phyloP scores from a whole-genome alignment of 2,113 vertebrate genomes.

The Ammodytes dubius region DNA sequence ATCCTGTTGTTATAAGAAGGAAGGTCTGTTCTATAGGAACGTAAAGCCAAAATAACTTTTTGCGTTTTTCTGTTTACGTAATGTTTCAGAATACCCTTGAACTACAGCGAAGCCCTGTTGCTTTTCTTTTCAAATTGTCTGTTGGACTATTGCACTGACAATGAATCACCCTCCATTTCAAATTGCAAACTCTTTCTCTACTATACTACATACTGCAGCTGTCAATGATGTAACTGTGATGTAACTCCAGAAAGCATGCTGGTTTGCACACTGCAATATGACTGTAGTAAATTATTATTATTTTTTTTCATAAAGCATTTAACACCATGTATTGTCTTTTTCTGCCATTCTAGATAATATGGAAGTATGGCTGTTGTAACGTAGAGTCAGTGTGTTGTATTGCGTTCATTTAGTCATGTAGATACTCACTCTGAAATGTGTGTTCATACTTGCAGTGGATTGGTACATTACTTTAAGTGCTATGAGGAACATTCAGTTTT shows the following conservation, averaged over 20 bases:
- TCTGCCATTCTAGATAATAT: too few relatives aligned
- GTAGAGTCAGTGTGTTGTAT: too few relatives aligned
- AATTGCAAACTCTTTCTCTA: too few relatives aligned
- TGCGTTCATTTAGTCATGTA: neutral
- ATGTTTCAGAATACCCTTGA: conserved; percentile 25
- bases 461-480: neutral
- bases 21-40: conserved; percentile 45
- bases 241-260: too few relatives aligned
- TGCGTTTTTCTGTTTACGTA: conserved; percentile 49
- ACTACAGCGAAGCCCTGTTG: neutral
- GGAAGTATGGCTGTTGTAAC: too few relatives aligned
- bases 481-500: too few relatives aligned
- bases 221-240: too few relatives aligned
- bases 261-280: too few relatives aligned
- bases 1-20: conserved; percentile 70
- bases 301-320: too few relatives aligned
- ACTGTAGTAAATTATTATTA: too few relatives aligned
- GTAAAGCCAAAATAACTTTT: conserved; percentile 24
- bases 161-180: neutral
- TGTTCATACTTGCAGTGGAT: neutral
- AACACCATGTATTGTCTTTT: too few relatives aligned
- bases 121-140: conserved; percentile 1
- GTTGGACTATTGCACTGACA: neutral
- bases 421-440: neutral
- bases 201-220: too few relatives aligned